phyloP scores from a whole-genome alignment of 1,140 invertebrate species.

The Orchesella cincta region DNA sequence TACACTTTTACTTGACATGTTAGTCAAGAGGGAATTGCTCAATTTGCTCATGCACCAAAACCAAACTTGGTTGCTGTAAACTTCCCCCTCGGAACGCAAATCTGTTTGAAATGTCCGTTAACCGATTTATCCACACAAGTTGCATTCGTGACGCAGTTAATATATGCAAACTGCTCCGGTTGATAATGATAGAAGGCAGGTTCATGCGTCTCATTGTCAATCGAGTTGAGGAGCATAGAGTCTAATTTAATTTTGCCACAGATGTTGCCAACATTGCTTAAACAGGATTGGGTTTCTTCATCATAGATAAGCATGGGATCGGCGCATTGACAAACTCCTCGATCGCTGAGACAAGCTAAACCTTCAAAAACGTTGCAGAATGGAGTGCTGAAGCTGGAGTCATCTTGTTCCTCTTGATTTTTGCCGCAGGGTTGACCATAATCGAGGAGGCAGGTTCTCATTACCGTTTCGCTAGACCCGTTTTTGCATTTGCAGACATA shows the following conservation, averaged over 20 bases:
- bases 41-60: background rate
- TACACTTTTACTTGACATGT: too few relatives aligned
- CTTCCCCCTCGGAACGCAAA: slow-evolving; percentile 25
- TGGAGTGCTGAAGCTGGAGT: background rate
- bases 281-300: background rate
- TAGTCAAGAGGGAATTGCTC: too few relatives aligned
- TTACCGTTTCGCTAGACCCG: slow-evolving; percentile 20
- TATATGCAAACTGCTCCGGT: slow-evolving; percentile 1
- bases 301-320: slow-evolving; percentile 33
- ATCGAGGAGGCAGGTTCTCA: slow-evolving; percentile 34
- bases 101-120: slow-evolving; percentile 17
- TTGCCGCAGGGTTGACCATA: slow-evolving; percentile 28
- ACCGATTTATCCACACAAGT: slow-evolving; percentile 26
- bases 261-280: background rate
- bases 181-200: slow-evolving; percentile 7
- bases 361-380: slow-evolving; percentile 39
- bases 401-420: slow-evolving; percentile 9
- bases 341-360: slow-evolving; percentile 31
- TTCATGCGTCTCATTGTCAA: slow-evolving; percentile 4
- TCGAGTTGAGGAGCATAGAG: background rate
- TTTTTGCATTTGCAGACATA: slow-evolving; percentile 26
- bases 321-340: slow-evolving; percentile 23
- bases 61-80: background rate
- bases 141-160: slow-evolving; percentile 32
- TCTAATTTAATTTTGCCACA: slow-evolving; percentile 34